Base-by-base conservation (phyloP, 1,140 invertebrate species). In the Zelostemma sp. region DNA sequence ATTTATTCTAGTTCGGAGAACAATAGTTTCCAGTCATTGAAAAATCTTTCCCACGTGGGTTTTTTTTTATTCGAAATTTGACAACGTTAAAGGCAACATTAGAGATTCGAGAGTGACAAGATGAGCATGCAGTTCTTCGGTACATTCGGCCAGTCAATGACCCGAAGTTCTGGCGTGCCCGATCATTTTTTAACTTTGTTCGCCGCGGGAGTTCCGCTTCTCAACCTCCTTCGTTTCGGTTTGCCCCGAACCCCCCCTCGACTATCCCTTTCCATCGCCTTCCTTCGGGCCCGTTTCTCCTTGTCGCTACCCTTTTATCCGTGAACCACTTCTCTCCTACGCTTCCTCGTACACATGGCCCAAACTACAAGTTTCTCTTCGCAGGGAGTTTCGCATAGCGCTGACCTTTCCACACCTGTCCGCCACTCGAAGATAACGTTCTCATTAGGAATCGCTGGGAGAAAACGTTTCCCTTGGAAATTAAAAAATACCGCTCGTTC, bases 151-250 rank as follows among this genome's bases (percentile, higher is more conserved):
- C 69, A 75, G 76, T 74, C 74, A 73, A 57, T 67, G 58, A 57
- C 65, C 53, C 41, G 54, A 40, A 25, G 38, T 51, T 54, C 53
- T 12, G 33, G 15, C 55, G 6, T n/a, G 33, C 15, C 33, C 35
- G 48, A 18, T 69, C 75, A 71, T 77, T 77, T 78, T 78, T 80
- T 76, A 75, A 51, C 62, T 47, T 54, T 54, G 53, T 40, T 68
- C 75, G 66, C 76, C 58, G 67, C 73, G 62, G 78, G 74, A 77
- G 62, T 74, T 60, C 63, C 35, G 28, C 21, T 16, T 21, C 51
- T 54, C 49, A 17, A 18, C 38, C 33, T 35, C 33, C 46, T 11
- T 45, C 48, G 50, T 64, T 49, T 25, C 16, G 49, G 48, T 55
- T 45, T 21, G 40, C 45, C 16, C 38, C 6, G 8, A 6, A n/a